Conservation (phyloP, 2,113 vertebrate species). For the Neogobius melanostomus region DNA sequence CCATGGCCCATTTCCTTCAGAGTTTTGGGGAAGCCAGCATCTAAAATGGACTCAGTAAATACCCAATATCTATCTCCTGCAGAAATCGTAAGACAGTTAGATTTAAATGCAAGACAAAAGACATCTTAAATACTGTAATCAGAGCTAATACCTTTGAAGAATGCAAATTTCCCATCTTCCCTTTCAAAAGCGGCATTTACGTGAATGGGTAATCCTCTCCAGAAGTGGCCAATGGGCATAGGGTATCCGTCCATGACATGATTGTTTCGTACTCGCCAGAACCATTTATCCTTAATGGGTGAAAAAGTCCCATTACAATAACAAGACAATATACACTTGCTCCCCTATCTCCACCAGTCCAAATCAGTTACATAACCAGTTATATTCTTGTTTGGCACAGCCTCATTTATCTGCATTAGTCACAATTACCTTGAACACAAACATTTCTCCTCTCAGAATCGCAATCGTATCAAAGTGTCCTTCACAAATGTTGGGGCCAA, state of each 20-base stretch:
- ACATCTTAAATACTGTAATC: neutral
- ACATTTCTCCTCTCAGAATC: conserved; percentile 89
- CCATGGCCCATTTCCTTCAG: conserved; percentile 84
- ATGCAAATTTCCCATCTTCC: conserved; percentile 89
- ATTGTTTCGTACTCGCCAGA: conserved; percentile 87
- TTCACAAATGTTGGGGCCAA: conserved; percentile 85
- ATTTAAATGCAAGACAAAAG: neutral
- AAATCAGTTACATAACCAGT: neutral
- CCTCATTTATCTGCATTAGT: neutral
- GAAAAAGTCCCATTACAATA: neutral
- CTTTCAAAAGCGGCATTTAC: conserved; percentile 87
- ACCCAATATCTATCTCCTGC: conserved; percentile 89
- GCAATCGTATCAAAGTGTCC: conserved; percentile 89
- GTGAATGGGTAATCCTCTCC: conserved; percentile 83
- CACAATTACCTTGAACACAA: conserved; percentile 87
- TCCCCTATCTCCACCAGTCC: neutral
- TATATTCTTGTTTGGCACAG: neutral
- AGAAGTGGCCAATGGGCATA: conserved; percentile 90
- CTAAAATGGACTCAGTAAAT: conserved; percentile 83
- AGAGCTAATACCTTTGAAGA: conserved; percentile 83
- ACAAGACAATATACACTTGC: neutral
- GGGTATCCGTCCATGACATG: conserved; percentile 89
- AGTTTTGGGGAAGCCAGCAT: conserved; percentile 81
- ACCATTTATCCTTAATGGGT: conserved; percentile 81
- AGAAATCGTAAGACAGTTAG: neutral